phyloP scores from a whole-genome alignment of 2,797 vertebrate species.

The Bufotes viridis region DNA sequence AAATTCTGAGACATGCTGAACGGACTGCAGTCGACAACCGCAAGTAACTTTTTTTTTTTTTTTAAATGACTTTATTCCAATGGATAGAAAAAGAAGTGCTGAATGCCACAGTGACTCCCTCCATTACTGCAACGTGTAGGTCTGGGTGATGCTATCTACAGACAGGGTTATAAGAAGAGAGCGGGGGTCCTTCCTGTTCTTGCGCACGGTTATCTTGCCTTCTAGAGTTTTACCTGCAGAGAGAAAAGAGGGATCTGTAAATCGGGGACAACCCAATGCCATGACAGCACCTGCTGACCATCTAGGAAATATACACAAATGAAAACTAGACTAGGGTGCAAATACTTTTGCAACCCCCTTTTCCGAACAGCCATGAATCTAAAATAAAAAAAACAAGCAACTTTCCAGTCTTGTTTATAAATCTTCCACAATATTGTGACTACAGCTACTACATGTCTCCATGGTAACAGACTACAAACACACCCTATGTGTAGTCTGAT shows the following conservation, averaged over 20 bases:
- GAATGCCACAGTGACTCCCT: background rate
- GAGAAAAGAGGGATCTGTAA: constrained; percentile 38
- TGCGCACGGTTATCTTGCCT: constrained; percentile 84
- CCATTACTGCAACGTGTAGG: constrained; percentile 84
- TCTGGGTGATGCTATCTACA: constrained; percentile 79
- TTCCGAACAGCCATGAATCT: no score
- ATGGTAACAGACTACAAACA: background rate
- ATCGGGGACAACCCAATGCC: background rate
- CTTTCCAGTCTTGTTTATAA: no score
- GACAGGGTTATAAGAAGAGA: constrained; percentile 85
- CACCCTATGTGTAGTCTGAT: background rate
- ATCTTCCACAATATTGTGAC: no score
- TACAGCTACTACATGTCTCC: background rate
- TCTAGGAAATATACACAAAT: background rate
- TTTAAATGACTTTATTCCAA: constrained; percentile 3
- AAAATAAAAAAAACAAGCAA: no score
- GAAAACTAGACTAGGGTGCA: no score
- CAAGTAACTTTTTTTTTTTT: background rate
- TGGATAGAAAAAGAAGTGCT: background rate
- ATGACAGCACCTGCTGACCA: background rate
- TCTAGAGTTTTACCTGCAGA: constrained; percentile 82
- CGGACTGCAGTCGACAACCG: background rate
- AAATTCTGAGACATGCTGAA: background rate
- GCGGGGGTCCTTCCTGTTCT: constrained; percentile 92
- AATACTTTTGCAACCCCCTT: no score